Conservation (phyloP, 1,140 invertebrate genomes). For the Caenorhabditis tropicalis region DNA sequence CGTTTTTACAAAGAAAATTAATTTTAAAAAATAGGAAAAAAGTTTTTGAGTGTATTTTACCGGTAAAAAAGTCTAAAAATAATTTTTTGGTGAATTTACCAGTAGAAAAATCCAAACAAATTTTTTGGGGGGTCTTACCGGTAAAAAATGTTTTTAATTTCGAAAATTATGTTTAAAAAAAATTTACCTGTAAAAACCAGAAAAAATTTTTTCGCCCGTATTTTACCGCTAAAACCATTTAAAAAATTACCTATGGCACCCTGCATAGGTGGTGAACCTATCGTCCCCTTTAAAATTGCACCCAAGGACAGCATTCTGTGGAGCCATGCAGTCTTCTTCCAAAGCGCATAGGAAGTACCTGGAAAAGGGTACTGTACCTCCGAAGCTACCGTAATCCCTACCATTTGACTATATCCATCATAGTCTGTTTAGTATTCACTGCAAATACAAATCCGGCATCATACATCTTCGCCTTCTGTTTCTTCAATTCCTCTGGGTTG, state of each 20-base stretch:
- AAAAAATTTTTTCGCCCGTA: no score
- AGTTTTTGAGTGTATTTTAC: no score
- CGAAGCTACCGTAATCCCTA: neutral
- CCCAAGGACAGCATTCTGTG: neutral
- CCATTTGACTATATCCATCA: conserved; percentile 50
- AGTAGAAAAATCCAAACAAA: no score
- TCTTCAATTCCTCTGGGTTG: conserved; percentile 12
- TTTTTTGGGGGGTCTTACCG: no score
- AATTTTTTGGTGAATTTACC: no score
- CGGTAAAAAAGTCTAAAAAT: no score
- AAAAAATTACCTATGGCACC: conserved; percentile 52
- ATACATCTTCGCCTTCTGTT: conserved; percentile 51
- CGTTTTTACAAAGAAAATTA: no score
- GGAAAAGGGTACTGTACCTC: neutral
- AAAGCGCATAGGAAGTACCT: conserved; percentile 47
- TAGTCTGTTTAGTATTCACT: conserved; percentile 38
- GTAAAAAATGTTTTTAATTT: no score
- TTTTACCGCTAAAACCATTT: no score
- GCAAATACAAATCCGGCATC: conserved; percentile 52
- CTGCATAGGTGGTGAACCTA: conserved; percentile 38
- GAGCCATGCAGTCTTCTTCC: conserved; percentile 48
- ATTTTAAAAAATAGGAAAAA: no score
- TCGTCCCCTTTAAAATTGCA: conserved; percentile 41
- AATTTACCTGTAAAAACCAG: no score
- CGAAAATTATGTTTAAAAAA: no score